Conservation (phyloP, 2,888 invertebrate species). For the Dorcus hopei region DNA sequence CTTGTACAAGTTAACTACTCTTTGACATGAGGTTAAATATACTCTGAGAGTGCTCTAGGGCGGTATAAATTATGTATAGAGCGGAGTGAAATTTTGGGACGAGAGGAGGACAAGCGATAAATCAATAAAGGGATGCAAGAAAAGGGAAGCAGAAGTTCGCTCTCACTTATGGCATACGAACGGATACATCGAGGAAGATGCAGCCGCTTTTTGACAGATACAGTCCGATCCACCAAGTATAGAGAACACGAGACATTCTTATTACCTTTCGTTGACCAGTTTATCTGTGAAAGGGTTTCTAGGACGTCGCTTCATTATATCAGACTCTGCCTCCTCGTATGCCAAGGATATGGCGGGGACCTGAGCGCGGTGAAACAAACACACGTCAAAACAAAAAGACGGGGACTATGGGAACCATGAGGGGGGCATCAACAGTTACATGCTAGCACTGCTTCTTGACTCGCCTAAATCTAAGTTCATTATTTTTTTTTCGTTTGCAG, state of each 20-base stretch:
- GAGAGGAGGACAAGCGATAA: slow-evolving; percentile 30
- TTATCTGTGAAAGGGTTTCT: slow-evolving; percentile 96
- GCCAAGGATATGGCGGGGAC: slow-evolving; percentile 98
- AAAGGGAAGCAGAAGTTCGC: slow-evolving; percentile 38
- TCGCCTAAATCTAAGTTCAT: slow-evolving; percentile 20
- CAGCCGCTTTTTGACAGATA: slow-evolving; percentile 11
- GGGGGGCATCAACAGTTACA: slow-evolving; percentile 17
- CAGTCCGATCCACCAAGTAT: slow-evolving; percentile 32
- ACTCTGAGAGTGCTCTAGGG: too few species aligned
- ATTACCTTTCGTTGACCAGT: slow-evolving; percentile 96
- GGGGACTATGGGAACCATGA: slow-evolving; percentile 17
- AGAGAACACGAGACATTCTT: slow-evolving; percentile 42
- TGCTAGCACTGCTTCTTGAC: slow-evolving; percentile 43
- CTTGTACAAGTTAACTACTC: too few species aligned
- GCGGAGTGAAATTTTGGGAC: slow-evolving; percentile 14
- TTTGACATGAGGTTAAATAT: too few species aligned
- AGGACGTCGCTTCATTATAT: slow-evolving; percentile 98
- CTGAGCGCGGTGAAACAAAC: slow-evolving; percentile 58
- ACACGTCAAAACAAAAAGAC: slow-evolving; percentile 46
- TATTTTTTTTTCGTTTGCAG: too few species aligned
- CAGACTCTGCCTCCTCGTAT: slow-evolving; percentile 97
- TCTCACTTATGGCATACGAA: slow-evolving; percentile 25
- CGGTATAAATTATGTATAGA: slow-evolving; percentile 20
- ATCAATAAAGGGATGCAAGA: slow-evolving; percentile 20
- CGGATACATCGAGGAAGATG: slow-evolving; percentile 21